Conservation (phyloP, 2,113 vertebrate genomes). For the Peucedramus taeniatus region DNA sequence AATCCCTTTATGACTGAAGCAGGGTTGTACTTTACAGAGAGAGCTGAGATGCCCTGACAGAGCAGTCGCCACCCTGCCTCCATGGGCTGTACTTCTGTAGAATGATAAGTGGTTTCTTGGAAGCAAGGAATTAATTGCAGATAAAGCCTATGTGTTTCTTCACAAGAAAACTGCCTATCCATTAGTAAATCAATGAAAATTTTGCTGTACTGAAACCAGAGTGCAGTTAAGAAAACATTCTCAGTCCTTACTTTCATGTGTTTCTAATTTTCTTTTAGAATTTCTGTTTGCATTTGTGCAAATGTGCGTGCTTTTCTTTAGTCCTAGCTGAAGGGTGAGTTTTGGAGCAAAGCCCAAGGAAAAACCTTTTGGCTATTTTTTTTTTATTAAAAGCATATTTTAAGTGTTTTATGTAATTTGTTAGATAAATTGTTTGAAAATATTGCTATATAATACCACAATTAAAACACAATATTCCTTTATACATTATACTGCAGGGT, state of each 20-base stretch:
- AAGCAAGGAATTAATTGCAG: not conserved
- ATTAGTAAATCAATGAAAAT: not conserved
- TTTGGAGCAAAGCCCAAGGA: slow-evolving; percentile 13
- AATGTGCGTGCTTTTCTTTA: not conserved
- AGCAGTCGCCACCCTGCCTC: not conserved
- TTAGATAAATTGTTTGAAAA: slow-evolving; percentile 18
- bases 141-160: not conserved
- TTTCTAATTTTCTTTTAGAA: slow-evolving; percentile 40
- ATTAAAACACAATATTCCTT: not conserved
- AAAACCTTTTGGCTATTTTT: not conserved
- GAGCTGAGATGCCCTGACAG: not conserved
- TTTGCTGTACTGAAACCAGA: not conserved
- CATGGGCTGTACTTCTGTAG: not conserved
- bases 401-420: not conserved
- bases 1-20: not conserved
- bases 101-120: not conserved
- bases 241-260: slow-evolving; percentile 5
- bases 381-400: not conserved
- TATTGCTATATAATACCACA: not conserved
- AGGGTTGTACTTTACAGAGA: not conserved
- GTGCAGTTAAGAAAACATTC: not conserved
- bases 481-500: not conserved
- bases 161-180: not conserved
- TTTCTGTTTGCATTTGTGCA: not conserved
- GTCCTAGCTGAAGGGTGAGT: slow-evolving; percentile 3